Evolutionary conservation across 2,113 vertebrate species (phyloP).

Genomic region (Xyrauchen texanus): DNA sequence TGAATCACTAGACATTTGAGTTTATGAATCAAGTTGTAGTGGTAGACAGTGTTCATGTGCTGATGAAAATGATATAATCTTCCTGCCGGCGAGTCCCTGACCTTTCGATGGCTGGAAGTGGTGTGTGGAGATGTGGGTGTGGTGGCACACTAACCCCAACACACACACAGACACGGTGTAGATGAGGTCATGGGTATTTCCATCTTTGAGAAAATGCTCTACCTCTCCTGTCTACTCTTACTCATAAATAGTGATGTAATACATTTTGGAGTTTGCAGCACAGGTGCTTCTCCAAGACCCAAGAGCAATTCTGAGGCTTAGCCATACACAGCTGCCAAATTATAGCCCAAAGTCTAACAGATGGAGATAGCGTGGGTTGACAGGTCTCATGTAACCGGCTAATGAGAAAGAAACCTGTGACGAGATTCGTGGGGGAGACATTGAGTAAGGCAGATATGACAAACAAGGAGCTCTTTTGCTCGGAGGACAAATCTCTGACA

Average conservation of each 20-base stretch:
- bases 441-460: conserved; percentile 5
- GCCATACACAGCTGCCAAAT: conserved; percentile 51
- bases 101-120: conserved; percentile 1
- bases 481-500: conserved; percentile 5
- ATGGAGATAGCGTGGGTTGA: conserved; percentile 15
- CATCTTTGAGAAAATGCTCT: conserved; percentile 14
- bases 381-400: conserved; percentile 25
- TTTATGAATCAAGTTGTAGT: conserved; percentile 41
- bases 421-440: neutral
- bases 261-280: conserved; percentile 25
- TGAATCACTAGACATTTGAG: conserved; percentile 40
- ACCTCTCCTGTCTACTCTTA: neutral
- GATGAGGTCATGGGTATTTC: conserved; percentile 43
- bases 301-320: conserved; percentile 25
- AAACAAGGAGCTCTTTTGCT: conserved; percentile 21
- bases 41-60: neutral
- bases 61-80: conserved; percentile 32
- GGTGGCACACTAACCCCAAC: neutral
- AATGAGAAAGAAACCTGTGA: conserved; percentile 29
- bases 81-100: conserved; percentile 21
- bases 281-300: conserved; percentile 44
- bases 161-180: conserved; percentile 5
- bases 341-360: conserved; percentile 30
- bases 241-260: conserved; percentile 4
- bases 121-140: neutral